phyloP scores from a whole-genome alignment of 2,113 vertebrate species.

The Enhydra lutris region DNA sequence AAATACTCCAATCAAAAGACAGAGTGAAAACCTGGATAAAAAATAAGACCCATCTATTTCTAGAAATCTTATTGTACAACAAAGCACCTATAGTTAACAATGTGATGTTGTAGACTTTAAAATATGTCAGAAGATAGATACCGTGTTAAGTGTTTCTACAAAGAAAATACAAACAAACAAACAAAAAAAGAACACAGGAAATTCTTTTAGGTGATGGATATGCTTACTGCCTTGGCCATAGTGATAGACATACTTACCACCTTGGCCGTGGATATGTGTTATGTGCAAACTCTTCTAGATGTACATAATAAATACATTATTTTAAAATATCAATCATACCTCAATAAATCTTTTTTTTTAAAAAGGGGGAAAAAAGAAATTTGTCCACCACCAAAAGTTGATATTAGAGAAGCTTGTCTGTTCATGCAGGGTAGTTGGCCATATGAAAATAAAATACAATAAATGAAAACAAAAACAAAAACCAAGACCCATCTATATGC shows the following conservation, averaged over 20 bases:
- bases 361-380: not conserved
- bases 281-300: not conserved
- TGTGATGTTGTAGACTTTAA: not conserved
- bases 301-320: not conserved
- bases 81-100: not conserved
- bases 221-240: not conserved
- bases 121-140: not conserved
- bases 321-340: not conserved
- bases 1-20: not conserved
- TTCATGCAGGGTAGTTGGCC: not conserved
- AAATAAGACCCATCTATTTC: not conserved
- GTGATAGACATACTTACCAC: not conserved
- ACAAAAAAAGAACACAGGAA: not conserved
- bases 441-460: not conserved
- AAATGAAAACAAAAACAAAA: not conserved
- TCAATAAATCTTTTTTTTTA: not conserved
- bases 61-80: not conserved
- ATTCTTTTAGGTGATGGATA: not conserved
- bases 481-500: not conserved
- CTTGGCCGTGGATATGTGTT: not conserved
- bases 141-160: not conserved
- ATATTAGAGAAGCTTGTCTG: not conserved
- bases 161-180: not conserved
- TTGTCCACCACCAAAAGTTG: not conserved
- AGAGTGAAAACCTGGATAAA: not conserved